Percentiles rank a stretch among this genome's conserved stretches.
Conservation (phyloP, 2,797 vertebrate species). For the Perodicticus potto region DNA sequence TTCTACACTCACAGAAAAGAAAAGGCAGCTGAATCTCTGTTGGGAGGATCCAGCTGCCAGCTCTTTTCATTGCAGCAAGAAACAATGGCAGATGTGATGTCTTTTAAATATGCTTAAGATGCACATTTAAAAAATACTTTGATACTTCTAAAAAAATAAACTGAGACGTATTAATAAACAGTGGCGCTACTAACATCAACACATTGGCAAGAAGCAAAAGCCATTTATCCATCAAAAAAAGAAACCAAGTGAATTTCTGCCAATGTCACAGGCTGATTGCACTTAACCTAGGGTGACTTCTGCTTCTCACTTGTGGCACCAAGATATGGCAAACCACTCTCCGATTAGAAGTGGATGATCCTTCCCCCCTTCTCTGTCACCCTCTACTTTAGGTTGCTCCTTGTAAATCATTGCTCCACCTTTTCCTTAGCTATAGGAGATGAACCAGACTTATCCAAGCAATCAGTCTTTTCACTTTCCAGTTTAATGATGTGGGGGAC, state of each 20-base stretch:
- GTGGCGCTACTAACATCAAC: constrained; percentile 22
- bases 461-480: neutral
- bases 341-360: neutral
- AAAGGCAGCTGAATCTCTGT: constrained; percentile 77
- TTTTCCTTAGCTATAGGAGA: neutral
- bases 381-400: neutral
- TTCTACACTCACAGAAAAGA: constrained; percentile 56
- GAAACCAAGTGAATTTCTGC: neutral
- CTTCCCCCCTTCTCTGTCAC: neutral
- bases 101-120: constrained; percentile 75
- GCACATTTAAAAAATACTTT: constrained; percentile 66
- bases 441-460: neutral
- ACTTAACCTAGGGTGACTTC: neutral
- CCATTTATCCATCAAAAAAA: neutral
- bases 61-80: constrained; percentile 60
- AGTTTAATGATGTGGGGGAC: neutral
- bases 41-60: constrained; percentile 69
- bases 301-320: neutral
- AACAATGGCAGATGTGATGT: constrained; percentile 67
- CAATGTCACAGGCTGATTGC: neutral
- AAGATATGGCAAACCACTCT: neutral
- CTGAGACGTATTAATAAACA: constrained; percentile 53
- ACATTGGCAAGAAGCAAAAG: constrained; percentile 41
- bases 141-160: constrained; percentile 66
- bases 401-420: neutral